These are phyloP conservation scores for Oreochromis tanganicae DNA, from an alignment of 2,113 vertebrate genomes.

Conservation along the genomic window DNA sequence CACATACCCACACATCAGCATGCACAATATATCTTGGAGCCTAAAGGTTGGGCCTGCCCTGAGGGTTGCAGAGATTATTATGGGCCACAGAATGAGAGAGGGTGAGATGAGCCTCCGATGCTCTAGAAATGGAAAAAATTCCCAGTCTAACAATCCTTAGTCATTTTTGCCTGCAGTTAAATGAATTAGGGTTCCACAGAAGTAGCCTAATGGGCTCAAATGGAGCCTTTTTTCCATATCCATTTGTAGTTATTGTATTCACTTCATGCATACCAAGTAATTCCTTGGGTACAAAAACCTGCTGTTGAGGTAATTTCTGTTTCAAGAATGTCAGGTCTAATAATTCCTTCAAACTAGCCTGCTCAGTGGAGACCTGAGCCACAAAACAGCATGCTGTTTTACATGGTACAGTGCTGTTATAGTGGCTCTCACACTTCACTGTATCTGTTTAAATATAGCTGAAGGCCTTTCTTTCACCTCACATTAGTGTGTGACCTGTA, in stretches of 20 bases:
- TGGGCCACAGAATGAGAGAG: not conserved
- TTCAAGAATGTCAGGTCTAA: not conserved
- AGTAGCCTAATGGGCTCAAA: constrained; percentile 1
- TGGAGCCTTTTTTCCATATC: not conserved
- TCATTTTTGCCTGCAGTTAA: constrained; percentile 18
- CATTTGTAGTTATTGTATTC: not conserved
- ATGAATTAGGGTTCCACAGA: constrained; percentile 10
- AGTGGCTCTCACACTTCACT: not conserved
- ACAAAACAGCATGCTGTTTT: not conserved
- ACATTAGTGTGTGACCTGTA: not conserved
- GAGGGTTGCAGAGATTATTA: constrained; percentile 25
- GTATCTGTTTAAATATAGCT: not conserved
- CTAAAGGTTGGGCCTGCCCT: constrained; percentile 32
- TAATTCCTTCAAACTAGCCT: not conserved
- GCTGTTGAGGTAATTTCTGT: not conserved
- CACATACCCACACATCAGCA: not conserved
- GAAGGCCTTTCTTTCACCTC: not conserved
- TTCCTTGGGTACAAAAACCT: not conserved
- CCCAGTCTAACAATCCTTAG: not conserved
- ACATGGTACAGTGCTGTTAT: not conserved
- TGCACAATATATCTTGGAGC: not conserved
- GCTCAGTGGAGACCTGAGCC: not conserved
- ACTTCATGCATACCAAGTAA: not conserved
- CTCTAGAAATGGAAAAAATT: constrained; percentile 2
- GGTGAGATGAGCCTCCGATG: constrained; percentile 2